phyloP scores from a whole-genome alignment of 1,140 invertebrate genomes.

The Solenopsis fugax region DNA sequence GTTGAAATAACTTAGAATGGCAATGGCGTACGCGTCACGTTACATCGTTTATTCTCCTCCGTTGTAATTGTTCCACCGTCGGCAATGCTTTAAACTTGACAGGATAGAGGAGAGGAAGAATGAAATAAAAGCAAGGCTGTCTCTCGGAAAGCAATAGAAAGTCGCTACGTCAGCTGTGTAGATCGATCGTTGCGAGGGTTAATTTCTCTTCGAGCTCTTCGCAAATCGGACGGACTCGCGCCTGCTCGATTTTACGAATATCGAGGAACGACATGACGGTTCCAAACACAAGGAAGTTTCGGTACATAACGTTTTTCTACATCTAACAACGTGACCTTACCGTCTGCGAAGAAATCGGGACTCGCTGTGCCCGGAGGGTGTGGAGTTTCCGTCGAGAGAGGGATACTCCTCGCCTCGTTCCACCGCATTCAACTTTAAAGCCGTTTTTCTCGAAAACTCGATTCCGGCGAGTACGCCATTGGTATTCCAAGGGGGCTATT shows the following conservation, averaged over 20 bases:
- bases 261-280: too few species aligned
- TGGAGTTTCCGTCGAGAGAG: conserved; percentile 47
- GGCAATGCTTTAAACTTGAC: background rate
- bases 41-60: background rate
- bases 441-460: conserved; percentile 63
- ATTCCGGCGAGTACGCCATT: conserved; percentile 62
- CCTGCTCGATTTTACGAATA: too few species aligned
- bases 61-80: conserved; percentile 1
- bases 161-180: background rate
- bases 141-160: background rate
- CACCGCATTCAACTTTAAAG: conserved; percentile 62
- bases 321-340: background rate
- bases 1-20: conserved; percentile 26
- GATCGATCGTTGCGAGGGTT: background rate
- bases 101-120: background rate
- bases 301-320: background rate
- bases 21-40: conserved; percentile 35
- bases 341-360: conserved; percentile 41
- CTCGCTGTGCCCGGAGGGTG: conserved; percentile 30
- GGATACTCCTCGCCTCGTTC: conserved; percentile 55
- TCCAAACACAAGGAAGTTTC: background rate
- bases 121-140: background rate
- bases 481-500: conserved; percentile 58
- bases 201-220: background rate
- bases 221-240: too few species aligned